These are phyloP conservation scores for Malurus splendens DNA, from an alignment of 2,797 vertebrate species.

Conservation along the genomic window DNA sequence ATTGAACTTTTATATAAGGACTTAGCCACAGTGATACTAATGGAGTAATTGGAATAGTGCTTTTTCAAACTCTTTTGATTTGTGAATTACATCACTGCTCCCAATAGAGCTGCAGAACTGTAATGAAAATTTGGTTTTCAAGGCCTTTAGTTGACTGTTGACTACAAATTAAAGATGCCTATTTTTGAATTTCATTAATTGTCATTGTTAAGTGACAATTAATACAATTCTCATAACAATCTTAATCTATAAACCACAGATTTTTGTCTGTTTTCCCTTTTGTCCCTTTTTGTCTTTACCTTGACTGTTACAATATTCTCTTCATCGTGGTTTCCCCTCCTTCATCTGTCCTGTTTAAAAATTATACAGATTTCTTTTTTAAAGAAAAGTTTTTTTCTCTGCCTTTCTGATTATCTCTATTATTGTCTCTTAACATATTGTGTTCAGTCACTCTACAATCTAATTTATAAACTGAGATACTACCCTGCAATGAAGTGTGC, in stretches of 20 bases:
- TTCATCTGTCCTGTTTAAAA: not conserved
- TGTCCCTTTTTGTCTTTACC: not conserved
- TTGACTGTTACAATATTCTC: not conserved
- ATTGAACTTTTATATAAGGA: not conserved
- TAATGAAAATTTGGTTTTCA: not conserved
- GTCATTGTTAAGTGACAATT: not conserved
- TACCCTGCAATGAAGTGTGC: not conserved
- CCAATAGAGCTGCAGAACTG: not conserved
- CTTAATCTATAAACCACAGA: not conserved
- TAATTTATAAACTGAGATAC: not conserved
- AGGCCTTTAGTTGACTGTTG: not conserved
- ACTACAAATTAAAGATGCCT: not conserved
- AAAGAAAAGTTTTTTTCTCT: not conserved
- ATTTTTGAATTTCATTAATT: not conserved
- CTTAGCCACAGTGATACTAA: not conserved
- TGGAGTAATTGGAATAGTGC: not conserved
- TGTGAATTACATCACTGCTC: not conserved
- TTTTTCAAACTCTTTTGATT: not conserved
- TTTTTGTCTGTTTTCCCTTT: not conserved
- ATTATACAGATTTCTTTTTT: not conserved
- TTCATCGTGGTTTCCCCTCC: not conserved
- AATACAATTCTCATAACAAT: not conserved
- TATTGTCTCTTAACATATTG: not conserved
- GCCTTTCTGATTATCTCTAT: not conserved
- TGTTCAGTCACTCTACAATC: not conserved